Conservation (phyloP, 2,888 invertebrate species). For the Polia nebulosa region DNA sequence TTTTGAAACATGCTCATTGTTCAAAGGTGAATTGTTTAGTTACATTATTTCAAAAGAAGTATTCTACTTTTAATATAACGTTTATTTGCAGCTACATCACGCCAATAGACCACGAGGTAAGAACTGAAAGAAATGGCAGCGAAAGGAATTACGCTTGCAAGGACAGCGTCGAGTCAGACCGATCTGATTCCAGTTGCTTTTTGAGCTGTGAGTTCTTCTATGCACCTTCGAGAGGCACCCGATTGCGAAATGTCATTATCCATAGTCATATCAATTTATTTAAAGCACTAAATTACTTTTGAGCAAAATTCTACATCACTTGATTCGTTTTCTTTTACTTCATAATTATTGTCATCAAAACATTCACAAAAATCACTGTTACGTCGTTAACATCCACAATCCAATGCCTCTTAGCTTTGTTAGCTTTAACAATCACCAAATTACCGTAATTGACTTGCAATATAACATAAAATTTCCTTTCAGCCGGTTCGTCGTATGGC, state of each 20-base stretch:
- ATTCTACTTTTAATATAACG: not conserved
- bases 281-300: conserved; percentile 1
- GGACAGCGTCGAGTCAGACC: conserved; percentile 83
- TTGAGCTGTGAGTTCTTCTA: conserved; percentile 87
- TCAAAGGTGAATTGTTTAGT: too few relatives aligned
- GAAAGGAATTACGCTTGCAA: conserved; percentile 81
- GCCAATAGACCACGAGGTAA: conserved; percentile 89
- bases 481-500: conserved; percentile 88
- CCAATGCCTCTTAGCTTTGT: conserved; percentile 56
- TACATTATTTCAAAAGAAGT: not conserved
- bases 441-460: not conserved
- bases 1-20: too few relatives aligned
- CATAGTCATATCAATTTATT: not conserved
- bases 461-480: conserved; percentile 55
- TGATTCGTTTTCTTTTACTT: not conserved
- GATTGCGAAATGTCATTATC: conserved; percentile 25
- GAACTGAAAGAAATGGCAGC: conserved; percentile 73
- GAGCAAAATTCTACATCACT: not conserved
- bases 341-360: not conserved
- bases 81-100: conserved; percentile 84
- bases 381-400: conserved; percentile 11
- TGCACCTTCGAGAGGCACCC: conserved; percentile 61
- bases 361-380: not conserved
- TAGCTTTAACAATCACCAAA: conserved; percentile 37
- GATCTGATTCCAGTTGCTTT: conserved; percentile 90